These are phyloP conservation scores for Thaumatotibia leucotreta DNA, from an alignment of 1,140 invertebrate species.

Conservation along the genomic window DNA sequence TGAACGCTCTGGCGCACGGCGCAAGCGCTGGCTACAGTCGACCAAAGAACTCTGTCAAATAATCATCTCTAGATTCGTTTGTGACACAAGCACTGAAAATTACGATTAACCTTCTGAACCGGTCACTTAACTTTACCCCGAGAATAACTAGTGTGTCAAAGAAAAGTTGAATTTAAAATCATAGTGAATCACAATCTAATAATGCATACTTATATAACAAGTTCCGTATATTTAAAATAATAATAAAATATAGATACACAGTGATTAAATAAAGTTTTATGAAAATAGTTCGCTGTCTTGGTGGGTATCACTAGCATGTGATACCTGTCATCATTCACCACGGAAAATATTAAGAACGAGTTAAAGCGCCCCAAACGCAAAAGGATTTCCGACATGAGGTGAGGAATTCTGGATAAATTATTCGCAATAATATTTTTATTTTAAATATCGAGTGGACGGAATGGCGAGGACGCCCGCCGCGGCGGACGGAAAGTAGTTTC, in stretches of 20 bases:
- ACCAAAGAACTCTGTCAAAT: constrained; percentile 40
- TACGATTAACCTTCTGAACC: not conserved
- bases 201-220: not conserved
- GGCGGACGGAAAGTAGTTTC: not conserved
- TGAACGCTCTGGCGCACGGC: constrained; percentile 50
- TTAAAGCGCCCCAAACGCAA: constrained; percentile 58
- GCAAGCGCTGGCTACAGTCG: constrained; percentile 50
- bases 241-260: too few species aligned
- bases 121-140: not conserved
- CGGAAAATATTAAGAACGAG: constrained; percentile 53
- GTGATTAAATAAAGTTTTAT: not conserved
- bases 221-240: not conserved
- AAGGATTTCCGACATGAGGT: constrained; percentile 70
- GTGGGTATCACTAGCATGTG: constrained; percentile 66
- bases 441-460: not conserved
- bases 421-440: not conserved
- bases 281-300: constrained; percentile 28
- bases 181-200: not conserved
- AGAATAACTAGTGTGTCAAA: not conserved
- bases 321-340: constrained; percentile 51
- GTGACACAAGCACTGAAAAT: not conserved
- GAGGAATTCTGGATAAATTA: constrained; percentile 22
- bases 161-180: not conserved
- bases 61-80: constrained; percentile 21
- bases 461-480: not conserved